Percentiles rank a stretch among this genome's conserved stretches.
phyloP scores from a whole-genome alignment of 2,113 vertebrate species.

The Mesocricetus auratus region DNA sequence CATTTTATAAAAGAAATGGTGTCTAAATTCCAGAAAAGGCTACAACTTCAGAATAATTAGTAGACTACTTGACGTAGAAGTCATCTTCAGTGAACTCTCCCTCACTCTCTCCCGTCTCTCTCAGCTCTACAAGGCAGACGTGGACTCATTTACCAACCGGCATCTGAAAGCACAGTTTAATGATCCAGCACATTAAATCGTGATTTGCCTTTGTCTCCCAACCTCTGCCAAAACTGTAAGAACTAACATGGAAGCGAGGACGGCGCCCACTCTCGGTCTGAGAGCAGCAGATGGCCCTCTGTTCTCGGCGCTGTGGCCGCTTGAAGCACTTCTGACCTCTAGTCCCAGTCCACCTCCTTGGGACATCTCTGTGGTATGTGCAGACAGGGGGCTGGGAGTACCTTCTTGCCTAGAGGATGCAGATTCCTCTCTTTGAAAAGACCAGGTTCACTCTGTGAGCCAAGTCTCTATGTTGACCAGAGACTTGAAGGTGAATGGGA shows the following conservation, averaged over 20 bases:
- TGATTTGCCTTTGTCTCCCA: not conserved
- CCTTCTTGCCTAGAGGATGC: not conserved
- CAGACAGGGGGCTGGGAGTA: not conserved
- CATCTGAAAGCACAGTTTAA: not conserved
- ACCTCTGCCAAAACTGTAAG: too few species aligned
- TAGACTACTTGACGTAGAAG: not conserved
- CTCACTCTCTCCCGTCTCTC: not conserved
- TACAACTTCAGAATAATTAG: not conserved
- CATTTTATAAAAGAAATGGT: conserved; percentile 49
- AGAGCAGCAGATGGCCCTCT: not conserved
- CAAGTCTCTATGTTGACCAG: not conserved
- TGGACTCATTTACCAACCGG: not conserved
- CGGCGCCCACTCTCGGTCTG: not conserved
- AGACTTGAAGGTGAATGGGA: not conserved
- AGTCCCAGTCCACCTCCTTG: not conserved
- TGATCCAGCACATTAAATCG: not conserved
- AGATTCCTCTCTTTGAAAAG: not conserved
- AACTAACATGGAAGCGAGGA: not conserved
- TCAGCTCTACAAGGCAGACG: not conserved
- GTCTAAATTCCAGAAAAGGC: conserved; percentile 43
- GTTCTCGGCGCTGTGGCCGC: not conserved
- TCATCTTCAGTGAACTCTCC: conserved; percentile 21
- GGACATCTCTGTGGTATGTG: too few species aligned
- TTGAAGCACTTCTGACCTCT: not conserved
- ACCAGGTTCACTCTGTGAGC: not conserved